A percentile compares a stretch with the other conserved stretches of the same genome.
Conservation (phyloP, 2,888 invertebrate species). For the Dione vanillae region DNA sequence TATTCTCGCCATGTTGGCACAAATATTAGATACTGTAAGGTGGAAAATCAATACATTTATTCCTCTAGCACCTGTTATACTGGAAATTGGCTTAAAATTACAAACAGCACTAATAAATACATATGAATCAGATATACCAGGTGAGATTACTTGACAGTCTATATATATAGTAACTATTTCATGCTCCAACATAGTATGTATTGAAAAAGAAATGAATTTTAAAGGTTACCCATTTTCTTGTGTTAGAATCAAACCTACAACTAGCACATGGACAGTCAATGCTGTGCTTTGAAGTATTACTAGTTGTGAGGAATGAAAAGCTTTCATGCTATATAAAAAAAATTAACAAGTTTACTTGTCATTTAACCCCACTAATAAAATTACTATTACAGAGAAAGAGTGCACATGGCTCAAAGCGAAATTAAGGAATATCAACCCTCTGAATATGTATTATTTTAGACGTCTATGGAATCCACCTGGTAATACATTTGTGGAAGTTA, state of each 20-base stretch:
- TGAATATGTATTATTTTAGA: constrained; percentile 74
- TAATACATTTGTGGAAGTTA: constrained; percentile 62
- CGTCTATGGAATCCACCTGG: constrained; percentile 67
- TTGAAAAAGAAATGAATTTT: no score
- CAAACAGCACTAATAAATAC: constrained; percentile 62
- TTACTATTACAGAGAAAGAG: constrained; percentile 65
- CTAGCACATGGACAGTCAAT: no score
- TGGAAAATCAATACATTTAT: constrained; percentile 68
- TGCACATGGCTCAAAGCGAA: constrained; percentile 69
- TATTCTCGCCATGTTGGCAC: constrained; percentile 71
- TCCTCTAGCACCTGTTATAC: constrained; percentile 54
- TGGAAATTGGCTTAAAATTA: constrained; percentile 62
- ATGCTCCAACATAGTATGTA: no score
- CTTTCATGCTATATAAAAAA: no score
- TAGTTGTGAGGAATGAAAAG: no score
- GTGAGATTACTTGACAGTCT: constrained; percentile 54
- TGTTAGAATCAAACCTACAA: no score
- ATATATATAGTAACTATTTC: background rate
- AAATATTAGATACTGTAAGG: constrained; percentile 66
- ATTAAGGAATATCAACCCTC: constrained; percentile 62
- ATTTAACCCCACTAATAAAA: background rate
- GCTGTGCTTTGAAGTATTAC: no score
- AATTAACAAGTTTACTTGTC: background rate
- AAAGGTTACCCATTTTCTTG: no score
- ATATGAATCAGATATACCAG: constrained; percentile 61